Evolutionary conservation across 2,113 vertebrate genomes (phyloP), one percentile per base, ranked within the genome.

Genomic region (Cavia porcellus): DNA sequence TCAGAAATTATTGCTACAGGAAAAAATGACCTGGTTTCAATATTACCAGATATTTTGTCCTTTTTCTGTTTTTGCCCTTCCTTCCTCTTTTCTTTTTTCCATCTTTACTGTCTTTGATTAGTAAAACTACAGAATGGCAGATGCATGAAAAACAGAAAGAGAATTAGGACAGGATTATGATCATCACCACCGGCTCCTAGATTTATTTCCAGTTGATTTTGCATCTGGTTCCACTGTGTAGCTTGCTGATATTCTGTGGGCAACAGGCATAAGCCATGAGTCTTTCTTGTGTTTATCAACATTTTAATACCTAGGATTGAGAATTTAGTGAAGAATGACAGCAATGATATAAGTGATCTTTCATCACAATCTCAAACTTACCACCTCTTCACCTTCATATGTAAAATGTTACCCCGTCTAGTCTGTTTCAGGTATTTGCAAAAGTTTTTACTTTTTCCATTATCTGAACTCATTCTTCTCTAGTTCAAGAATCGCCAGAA

Each of bases 181-280:
- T 24, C 95, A 72, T 92, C 82, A 86, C 90, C 96, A 92, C 77
- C 96, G 91, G 90, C 52, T 77, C 89, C 57, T 82, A 83, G 86
- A 92, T 96, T 96, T 97, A 90, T 86, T 97, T 97, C 95, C 92
- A 97, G 88, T 94, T 97, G 92, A 92, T 75, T 97, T 97, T 97
- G 97, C 93, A 97, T 96, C 96, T 96, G 86, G 89, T 91, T 92
- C 92, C 95, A 96, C 86, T 89, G 92, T 95, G 62, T 55, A 95
- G 91, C 91, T 96, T 97, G 88, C 91, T 96, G 87, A 96, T 95
- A 94, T 92, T 97, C 89, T 83, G 42, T 86, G 97, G 93, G 89
- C 89, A 96, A 85, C 82, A 95, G 62, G 52, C 22, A 66, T 12
- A 15, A 90, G 81, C 77, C 59, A 3, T 92, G 94, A 84, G 64